These are phyloP conservation scores for Arrhamphus sclerolepis DNA, from an alignment of 2,797 vertebrate species.

Conservation along the genomic window DNA sequence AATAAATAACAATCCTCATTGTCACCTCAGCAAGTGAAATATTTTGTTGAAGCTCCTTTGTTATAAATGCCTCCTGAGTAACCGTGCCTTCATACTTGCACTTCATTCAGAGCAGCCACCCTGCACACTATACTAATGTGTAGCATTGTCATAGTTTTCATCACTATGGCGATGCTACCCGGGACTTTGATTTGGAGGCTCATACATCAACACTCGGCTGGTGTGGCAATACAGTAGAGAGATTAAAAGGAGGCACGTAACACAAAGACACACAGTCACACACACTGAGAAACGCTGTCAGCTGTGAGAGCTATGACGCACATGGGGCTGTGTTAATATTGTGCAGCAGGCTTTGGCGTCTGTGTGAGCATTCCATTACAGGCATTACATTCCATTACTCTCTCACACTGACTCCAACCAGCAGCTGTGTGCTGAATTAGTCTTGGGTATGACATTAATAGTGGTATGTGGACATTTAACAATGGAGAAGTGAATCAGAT, in stretches of 20 bases:
- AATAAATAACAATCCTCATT: no score
- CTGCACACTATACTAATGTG: slow-evolving; percentile 12
- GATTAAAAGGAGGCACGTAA: slow-evolving; percentile 52
- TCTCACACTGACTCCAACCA: slow-evolving; percentile 67
- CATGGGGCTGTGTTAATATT: slow-evolving; percentile 81
- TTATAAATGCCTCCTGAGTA: slow-evolving; percentile 1
- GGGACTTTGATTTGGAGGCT: slow-evolving; percentile 50
- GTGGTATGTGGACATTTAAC: no score
- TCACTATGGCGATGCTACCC: slow-evolving; percentile 41
- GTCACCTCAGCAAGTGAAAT: background rate
- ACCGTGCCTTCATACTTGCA: slow-evolving; percentile 12
- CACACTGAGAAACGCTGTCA: slow-evolving; percentile 65
- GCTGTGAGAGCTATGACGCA: slow-evolving; percentile 83
- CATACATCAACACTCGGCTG: slow-evolving; percentile 48
- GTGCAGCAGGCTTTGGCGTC: slow-evolving; percentile 80
- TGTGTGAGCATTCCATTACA: slow-evolving; percentile 81
- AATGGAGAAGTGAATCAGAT: no score
- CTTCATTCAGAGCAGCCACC: slow-evolving; percentile 17
- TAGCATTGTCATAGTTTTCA: slow-evolving; percentile 44
- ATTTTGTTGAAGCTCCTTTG: background rate
- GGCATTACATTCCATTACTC: slow-evolving; percentile 67
- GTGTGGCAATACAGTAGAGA: slow-evolving; percentile 55
- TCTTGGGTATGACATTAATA: no score
- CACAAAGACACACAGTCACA: slow-evolving; percentile 30
- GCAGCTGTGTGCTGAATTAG: slow-evolving; percentile 68